Base-by-base conservation (phyloP, 1,140 invertebrate genomes). In the Magallana ariakensis region DNA sequence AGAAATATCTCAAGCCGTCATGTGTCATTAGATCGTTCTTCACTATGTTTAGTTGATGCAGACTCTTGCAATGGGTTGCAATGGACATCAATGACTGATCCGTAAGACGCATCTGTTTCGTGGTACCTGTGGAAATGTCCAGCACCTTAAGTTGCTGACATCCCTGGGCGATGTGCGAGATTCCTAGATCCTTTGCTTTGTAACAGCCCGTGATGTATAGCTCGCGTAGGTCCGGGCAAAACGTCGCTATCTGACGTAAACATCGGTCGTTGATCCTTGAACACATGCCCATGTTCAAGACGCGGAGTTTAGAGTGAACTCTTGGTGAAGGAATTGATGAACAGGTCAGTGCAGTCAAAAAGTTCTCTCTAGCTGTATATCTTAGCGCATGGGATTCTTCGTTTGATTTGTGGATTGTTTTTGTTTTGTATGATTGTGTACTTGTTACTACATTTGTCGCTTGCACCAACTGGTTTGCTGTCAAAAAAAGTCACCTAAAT, bases 201-300 rank as follows among this genome's bases (percentile, higher is more conserved):
- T n/a, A 81, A 46, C 80, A 81, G 15, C 80, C 80, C n/a, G 46
- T 81, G 0, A 81, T 81, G 15, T 81, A 26, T 1, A 81, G 80
- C 5, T 15, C 15, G 33, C 80, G 10, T 2, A 81, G 54, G 15
- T 81, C 80, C 4, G 80, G 80, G 54, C 80, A 81, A 22, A 53
- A 81, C 11, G 54, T 81, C 0, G 80, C 80, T 1, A 81, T 81
- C 80, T 81, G 80, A 0, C 15, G 11, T 13, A 81, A 16, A 19
- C 46, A 81, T 3, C 54, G 11, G 16, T 81, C 33, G 6, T 16
- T 55, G 1, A 81, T 8, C 19, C 54, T 81, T 1, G 80, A 81
- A 19, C 80, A 81, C 15, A 81, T 53, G 15, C 54, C 54, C 7
- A 81, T 54, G 19, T 55, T 55, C 46, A 81, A 6, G 15, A 53